phyloP scores from a whole-genome alignment of 2,113 vertebrate genomes.

The Saimiri boliviensis region DNA sequence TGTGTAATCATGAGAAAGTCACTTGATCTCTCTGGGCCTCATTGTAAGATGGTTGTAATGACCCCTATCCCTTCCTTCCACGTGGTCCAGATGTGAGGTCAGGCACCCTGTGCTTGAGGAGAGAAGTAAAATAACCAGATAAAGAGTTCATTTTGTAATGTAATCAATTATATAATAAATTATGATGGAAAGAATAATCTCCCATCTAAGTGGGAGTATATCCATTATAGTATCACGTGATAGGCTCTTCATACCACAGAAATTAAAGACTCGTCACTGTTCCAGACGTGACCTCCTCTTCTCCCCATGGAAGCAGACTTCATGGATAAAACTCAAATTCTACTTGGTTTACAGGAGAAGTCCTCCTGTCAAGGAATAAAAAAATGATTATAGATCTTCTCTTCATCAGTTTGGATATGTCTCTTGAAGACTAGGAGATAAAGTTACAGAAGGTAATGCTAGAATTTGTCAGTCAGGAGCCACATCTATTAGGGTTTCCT shows the following conservation, averaged over 20 bases:
- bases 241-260: background rate
- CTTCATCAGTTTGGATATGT: background rate
- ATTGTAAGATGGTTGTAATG: background rate
- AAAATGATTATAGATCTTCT: background rate
- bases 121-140: background rate
- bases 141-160: background rate
- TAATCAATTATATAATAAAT: background rate
- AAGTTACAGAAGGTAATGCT: background rate
- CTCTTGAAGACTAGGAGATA: background rate
- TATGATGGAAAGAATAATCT: background rate
- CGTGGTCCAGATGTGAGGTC: background rate
- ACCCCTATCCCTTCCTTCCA: background rate
- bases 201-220: background rate
- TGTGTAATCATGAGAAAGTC: slow-evolving; percentile 6
- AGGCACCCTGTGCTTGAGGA: background rate
- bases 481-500: background rate
- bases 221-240: background rate
- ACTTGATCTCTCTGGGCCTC: background rate
- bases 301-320: background rate
- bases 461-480: no score
- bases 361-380: background rate
- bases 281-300: background rate
- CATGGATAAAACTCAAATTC: background rate
- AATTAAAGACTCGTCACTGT: background rate
- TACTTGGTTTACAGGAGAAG: background rate